phyloP scores from a whole-genome alignment of 1,140 invertebrate species.

The Drosophila orena region DNA sequence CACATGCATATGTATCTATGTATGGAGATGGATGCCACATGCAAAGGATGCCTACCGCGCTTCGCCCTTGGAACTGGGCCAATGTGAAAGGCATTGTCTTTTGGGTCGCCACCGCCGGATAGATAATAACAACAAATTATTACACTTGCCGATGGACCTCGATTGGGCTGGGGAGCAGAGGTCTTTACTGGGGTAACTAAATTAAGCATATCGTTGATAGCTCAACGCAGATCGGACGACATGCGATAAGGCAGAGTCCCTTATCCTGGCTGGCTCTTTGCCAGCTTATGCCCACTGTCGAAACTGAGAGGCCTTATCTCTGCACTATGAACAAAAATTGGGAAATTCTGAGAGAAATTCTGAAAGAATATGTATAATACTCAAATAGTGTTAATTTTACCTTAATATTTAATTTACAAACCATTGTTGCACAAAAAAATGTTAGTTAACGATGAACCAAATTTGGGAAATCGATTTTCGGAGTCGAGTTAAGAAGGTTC shows the following conservation, averaged over 20 bases:
- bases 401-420: too few species aligned
- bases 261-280: constrained; percentile 24
- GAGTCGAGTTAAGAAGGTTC: too few species aligned
- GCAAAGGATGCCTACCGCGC: constrained; percentile 41
- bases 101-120: constrained; percentile 28
- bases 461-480: too few species aligned
- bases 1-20: constrained; percentile 1
- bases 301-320: constrained; percentile 2
- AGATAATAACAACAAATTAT: constrained; percentile 66
- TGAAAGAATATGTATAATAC: too few species aligned
- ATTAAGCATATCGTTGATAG: constrained; percentile 67
- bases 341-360: too few species aligned
- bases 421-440: too few species aligned
- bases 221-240: constrained; percentile 67
- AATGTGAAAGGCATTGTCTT: constrained; percentile 71
- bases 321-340: neutral
- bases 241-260: constrained; percentile 34
- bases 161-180: neutral
- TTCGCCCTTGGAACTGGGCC: constrained; percentile 69
- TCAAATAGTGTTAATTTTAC: too few species aligned
- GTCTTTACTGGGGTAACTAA: constrained; percentile 43
- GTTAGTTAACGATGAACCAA: too few species aligned
- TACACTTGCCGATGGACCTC: constrained; percentile 56
- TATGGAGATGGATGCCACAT: constrained; percentile 64
- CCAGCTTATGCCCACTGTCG: constrained; percentile 16